Evolutionary conservation across 2,113 vertebrate species (phyloP).

Genomic region (Chrysemys picta): DNA sequence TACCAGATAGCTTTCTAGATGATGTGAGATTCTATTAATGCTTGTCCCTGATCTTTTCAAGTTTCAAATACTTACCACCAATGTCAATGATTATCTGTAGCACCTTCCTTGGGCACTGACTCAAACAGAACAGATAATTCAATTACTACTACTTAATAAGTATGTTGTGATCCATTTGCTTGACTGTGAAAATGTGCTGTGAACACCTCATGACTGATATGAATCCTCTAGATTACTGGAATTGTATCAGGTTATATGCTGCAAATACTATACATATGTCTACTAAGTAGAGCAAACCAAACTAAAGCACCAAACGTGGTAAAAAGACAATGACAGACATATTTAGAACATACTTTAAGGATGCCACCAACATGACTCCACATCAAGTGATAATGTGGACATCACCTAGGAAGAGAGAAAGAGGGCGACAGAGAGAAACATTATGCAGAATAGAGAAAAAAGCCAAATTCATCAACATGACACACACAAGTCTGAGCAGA

Average conservation of each 20-base stretch:
- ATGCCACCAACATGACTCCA: not conserved
- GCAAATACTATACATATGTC: not conserved
- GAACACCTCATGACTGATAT: not conserved
- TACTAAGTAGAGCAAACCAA: not conserved
- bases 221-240: no score
- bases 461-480: not conserved
- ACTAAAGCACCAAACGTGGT: not conserved
- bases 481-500: not conserved
- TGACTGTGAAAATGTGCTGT: not conserved
- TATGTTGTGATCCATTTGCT: not conserved
- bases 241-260: not conserved
- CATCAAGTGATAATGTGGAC: not conserved
- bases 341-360: not conserved
- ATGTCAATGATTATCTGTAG: not conserved
- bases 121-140: not conserved
- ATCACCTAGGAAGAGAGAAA: not conserved
- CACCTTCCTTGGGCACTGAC: not conserved
- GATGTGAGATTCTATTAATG: no score
- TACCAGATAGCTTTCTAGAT: not conserved
- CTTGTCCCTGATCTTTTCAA: no score
- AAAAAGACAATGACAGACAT: not conserved
- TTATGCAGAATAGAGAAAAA: not conserved
- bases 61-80: not conserved
- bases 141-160: conserved; percentile 4
- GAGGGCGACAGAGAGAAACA: not conserved